phyloP scores from a whole-genome alignment of 2,797 vertebrate genomes.

The Tachyglossus aculeatus region DNA sequence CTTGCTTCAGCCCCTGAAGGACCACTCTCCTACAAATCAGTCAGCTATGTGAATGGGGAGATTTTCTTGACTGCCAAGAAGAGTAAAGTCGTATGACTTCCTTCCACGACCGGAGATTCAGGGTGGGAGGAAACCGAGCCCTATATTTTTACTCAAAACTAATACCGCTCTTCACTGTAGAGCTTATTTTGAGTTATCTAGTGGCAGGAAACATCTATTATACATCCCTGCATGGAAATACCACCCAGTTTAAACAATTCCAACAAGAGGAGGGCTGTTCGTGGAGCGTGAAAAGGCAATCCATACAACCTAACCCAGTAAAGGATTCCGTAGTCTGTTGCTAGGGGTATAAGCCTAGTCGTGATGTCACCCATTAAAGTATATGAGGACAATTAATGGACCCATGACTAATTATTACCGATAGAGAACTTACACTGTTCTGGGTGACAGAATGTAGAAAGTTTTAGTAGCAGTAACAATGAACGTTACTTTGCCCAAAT shows the following conservation, averaged over 20 bases:
- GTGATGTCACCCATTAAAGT: constrained; percentile 63
- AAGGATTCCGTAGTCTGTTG: constrained; percentile 63
- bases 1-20: no score
- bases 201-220: constrained; percentile 19
- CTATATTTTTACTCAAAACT: no score
- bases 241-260: constrained; percentile 26
- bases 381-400: constrained; percentile 69
- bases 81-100: no score
- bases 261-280: constrained; percentile 53
- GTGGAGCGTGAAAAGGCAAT: constrained; percentile 48
- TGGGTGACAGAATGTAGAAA: constrained; percentile 69
- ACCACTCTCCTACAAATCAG: no score
- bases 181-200: constrained; percentile 18
- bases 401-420: constrained; percentile 75
- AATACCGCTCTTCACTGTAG: no score
- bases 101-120: no score
- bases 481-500: constrained; percentile 66
- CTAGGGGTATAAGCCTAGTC: constrained; percentile 65
- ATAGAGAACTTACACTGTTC: constrained; percentile 61
- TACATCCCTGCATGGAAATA: constrained; percentile 32
- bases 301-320: constrained; percentile 47
- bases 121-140: no score
- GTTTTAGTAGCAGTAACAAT: constrained; percentile 63
- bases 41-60: no score
- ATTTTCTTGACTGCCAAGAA: no score